These are phyloP conservation scores for Peribatodes rhomboidaria DNA, from an alignment of 2,888 invertebrate genomes.

Conservation along the genomic window DNA sequence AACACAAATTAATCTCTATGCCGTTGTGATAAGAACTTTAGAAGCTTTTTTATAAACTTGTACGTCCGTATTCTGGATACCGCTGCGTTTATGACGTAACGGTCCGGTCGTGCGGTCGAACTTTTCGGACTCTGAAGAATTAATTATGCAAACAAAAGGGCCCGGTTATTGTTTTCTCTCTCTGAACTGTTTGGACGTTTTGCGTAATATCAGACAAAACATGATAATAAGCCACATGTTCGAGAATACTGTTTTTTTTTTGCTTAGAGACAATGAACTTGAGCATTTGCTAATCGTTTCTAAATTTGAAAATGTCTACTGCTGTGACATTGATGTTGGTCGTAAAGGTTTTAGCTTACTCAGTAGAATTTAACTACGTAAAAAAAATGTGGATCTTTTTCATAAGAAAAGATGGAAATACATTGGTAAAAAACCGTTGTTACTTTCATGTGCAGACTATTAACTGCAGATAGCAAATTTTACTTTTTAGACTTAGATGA, in stretches of 20 bases:
- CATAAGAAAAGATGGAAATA: too few species aligned
- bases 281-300: constrained; percentile 16
- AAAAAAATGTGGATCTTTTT: too few species aligned
- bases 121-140: constrained; percentile 73
- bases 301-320: background rate
- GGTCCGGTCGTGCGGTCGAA: constrained; percentile 75
- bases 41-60: constrained; percentile 38
- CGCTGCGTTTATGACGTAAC: constrained; percentile 80
- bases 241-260: constrained; percentile 41
- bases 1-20: background rate
- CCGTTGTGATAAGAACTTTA: background rate
- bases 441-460: too few species aligned
- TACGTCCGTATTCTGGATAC: constrained; percentile 60
- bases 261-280: constrained; percentile 11
- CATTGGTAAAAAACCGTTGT: too few species aligned
- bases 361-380: background rate
- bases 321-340: background rate
- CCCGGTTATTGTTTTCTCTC: constrained; percentile 75
- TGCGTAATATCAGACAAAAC: constrained; percentile 80
- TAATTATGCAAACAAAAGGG: constrained; percentile 82
- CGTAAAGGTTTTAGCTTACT: background rate
- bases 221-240: constrained; percentile 60
- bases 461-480: too few species aligned
- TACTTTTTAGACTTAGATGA: too few species aligned
- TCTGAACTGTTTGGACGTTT: constrained; percentile 80